These are phyloP conservation scores for Apocheima hispidaria DNA, from an alignment of 2,888 invertebrate genomes.

Conservation along the genomic window DNA sequence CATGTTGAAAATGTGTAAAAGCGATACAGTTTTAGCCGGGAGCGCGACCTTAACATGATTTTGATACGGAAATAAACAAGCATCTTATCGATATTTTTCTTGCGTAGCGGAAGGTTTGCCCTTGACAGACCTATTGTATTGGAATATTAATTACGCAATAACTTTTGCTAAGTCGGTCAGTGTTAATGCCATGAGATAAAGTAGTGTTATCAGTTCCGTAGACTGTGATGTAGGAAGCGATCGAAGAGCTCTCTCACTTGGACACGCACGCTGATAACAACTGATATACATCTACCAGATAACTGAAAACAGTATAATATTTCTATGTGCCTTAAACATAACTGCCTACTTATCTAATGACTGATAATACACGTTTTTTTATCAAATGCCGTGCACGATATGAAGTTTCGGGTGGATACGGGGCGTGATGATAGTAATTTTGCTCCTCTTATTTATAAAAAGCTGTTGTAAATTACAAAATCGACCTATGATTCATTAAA, in stretches of 20 bases:
- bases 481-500: constrained; percentile 6
- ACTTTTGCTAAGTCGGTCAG: constrained; percentile 61
- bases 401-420: constrained; percentile 36
- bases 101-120: constrained; percentile 8
- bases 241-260: constrained; percentile 58
- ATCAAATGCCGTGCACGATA: constrained; percentile 58
- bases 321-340: constrained; percentile 56
- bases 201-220: constrained; percentile 60
- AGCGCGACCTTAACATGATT: no score
- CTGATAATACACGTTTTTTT: constrained; percentile 70
- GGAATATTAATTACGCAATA: constrained; percentile 35
- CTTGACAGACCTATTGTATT: constrained; percentile 27
- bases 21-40: no score
- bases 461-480: neutral
- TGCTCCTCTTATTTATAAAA: constrained; percentile 4
- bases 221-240: constrained; percentile 54
- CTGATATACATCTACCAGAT: constrained; percentile 74
- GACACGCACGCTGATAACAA: constrained; percentile 72
- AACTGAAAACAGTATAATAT: constrained; percentile 56
- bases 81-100: constrained; percentile 10
- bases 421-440: constrained; percentile 44
- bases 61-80: constrained; percentile 3
- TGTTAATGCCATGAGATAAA: constrained; percentile 59
- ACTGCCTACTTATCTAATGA: constrained; percentile 55
- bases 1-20: no score